Evolutionary conservation across 1,140 invertebrate genomes (phyloP).

Genomic region (Oreohelix idahoensis): DNA sequence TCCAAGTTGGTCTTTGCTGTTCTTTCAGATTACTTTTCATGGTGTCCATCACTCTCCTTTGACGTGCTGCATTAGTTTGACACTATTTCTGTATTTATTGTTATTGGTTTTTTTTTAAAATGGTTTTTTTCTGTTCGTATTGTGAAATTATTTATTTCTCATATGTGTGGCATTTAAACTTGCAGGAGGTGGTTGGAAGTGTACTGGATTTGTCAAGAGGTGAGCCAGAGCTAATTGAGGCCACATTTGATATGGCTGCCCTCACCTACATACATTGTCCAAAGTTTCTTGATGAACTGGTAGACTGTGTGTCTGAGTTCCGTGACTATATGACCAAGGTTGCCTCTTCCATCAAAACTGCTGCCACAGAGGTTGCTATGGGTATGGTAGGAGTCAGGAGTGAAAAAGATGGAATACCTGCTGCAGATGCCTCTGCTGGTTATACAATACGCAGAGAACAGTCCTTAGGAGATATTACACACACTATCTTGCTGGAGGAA

Average conservation of each 20-base stretch:
- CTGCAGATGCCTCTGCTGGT: background rate
- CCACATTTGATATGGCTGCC: slow-evolving; percentile 87
- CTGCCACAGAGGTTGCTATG: slow-evolving; percentile 93
- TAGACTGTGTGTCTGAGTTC: slow-evolving; percentile 84
- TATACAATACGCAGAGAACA: slow-evolving; percentile 35
- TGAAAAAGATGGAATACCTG: slow-evolving; percentile 13
- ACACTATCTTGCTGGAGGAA: slow-evolving; percentile 46
- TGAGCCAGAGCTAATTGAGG: slow-evolving; percentile 51
- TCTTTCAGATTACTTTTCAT: no score
- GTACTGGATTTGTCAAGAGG: slow-evolving; percentile 48
- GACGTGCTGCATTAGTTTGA: no score
- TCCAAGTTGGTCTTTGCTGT: no score
- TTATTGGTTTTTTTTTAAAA: no score
- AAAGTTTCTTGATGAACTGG: slow-evolving; percentile 86
- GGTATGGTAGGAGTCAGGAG: slow-evolving; percentile 80
- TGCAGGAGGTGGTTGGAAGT: slow-evolving; percentile 5
- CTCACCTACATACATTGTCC: slow-evolving; percentile 94
- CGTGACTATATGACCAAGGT: slow-evolving; percentile 81
- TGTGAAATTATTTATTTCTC: background rate
- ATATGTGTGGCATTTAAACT: background rate
- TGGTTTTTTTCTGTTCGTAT: no score
- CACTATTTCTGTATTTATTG: no score
- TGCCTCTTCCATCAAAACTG: slow-evolving; percentile 87
- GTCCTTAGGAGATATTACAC: slow-evolving; percentile 47
- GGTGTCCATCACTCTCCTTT: no score